Evolutionary conservation across 2,113 vertebrate genomes (phyloP).

Genomic region (Apaloderma vittatum): DNA sequence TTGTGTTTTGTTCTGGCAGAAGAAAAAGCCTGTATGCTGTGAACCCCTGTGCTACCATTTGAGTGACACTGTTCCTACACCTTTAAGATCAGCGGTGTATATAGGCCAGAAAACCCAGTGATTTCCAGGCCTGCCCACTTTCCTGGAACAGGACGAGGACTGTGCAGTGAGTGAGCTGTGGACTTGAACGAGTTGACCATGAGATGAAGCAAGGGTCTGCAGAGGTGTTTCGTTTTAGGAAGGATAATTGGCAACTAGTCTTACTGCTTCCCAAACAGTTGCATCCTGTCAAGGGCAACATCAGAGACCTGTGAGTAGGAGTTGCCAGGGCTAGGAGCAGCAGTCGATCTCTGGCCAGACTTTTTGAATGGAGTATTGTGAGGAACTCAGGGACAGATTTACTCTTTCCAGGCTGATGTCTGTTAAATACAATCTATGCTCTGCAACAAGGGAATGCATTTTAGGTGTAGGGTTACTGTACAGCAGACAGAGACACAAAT

Average conservation of each 20-base stretch:
- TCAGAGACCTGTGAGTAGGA: background rate
- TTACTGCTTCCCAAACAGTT: background rate
- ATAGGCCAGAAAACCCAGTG: background rate
- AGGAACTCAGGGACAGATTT: background rate
- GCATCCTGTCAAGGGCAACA: background rate
- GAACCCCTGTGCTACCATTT: background rate
- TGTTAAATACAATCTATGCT: rapidly evolving
- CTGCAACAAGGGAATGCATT: background rate
- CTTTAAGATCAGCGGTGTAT: background rate
- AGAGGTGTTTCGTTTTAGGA: background rate
- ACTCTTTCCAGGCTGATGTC: background rate
- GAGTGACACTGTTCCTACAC: background rate
- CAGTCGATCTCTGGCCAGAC: rapidly evolving
- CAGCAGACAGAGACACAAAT: background rate
- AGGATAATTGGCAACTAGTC: background rate
- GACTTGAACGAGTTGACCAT: background rate
- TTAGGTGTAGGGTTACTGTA: background rate
- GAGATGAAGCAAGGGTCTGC: background rate
- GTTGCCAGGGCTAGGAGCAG: background rate
- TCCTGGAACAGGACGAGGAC: background rate
- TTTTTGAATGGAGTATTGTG: rapidly evolving
- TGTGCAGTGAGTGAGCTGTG: background rate
- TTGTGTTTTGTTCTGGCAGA: background rate
- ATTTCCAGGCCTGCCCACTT: background rate
- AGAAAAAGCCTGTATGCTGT: background rate